phyloP scores from a whole-genome alignment of 35 echinoderm and acorn worm species.

The Strongylocentrotus purpuratus region DNA sequence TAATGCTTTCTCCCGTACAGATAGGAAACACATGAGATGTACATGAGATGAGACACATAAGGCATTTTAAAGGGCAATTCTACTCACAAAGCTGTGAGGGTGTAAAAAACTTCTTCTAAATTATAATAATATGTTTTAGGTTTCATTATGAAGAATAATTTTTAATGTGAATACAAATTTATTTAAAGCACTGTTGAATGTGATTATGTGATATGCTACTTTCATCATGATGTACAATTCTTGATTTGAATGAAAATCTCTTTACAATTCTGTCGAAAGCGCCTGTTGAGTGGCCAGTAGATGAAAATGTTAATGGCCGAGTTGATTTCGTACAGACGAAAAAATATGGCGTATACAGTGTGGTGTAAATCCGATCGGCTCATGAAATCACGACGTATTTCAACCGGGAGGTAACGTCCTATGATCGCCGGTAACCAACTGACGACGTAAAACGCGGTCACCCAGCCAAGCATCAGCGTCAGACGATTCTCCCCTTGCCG shows the following conservation, averaged over 20 bases:
- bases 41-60: too few species aligned
- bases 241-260: constrained; percentile 8
- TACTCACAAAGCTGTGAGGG: too few species aligned
- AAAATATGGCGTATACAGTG: not conserved
- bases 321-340: constrained; percentile 29
- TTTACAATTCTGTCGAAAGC: constrained; percentile 34
- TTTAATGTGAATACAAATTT: too few species aligned
- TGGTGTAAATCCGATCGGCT: not conserved
- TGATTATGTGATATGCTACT: too few species aligned
- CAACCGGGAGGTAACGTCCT: not conserved
- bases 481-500: not conserved
- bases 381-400: not conserved
- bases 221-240: not conserved
- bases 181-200: too few species aligned
- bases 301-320: constrained; percentile 12
- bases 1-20: too few species aligned
- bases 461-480: not conserved
- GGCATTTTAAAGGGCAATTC: too few species aligned
- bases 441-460: not conserved
- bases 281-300: constrained; percentile 26
- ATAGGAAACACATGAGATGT: too few species aligned
- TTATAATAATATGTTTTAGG: too few species aligned
- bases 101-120: too few species aligned
- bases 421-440: constrained; percentile 25
- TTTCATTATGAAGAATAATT: too few species aligned